Percentiles rank a stretch among this genome's conserved stretches.
Evolutionary conservation across 2,113 vertebrate genomes (phyloP).

Genomic region (Passerina amoena): DNA sequence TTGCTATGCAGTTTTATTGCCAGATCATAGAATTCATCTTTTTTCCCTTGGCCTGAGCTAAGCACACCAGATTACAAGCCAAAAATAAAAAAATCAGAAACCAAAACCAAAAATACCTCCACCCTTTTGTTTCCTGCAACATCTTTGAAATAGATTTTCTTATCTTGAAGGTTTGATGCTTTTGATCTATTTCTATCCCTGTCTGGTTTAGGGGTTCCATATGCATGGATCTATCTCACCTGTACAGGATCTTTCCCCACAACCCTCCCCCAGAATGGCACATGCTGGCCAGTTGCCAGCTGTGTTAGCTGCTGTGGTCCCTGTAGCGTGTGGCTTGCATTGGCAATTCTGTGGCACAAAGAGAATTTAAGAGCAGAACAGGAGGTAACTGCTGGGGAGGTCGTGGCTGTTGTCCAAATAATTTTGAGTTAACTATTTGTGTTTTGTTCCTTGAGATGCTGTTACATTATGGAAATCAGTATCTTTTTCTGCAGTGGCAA

Average conservation of each 20-base stretch:
- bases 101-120: background rate
- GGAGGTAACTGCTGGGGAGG: background rate
- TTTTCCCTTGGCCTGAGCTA: constrained; percentile 5
- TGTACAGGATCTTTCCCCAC: background rate
- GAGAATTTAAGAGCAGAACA: background rate
- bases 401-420: background rate
- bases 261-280: background rate
- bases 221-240: background rate
- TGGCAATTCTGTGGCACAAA: background rate
- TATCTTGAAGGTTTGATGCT: background rate
- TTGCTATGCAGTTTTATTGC: constrained; percentile 34
- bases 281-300: background rate
- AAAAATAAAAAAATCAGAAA: background rate
- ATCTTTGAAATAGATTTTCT: background rate
- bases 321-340: background rate
- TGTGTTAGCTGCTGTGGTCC: background rate
- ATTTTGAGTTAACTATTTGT: background rate
- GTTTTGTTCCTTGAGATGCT: background rate
- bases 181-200: background rate
- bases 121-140: background rate
- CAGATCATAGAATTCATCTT: constrained; percentile 33
- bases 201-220: background rate
- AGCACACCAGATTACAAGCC: background rate
- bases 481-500: background rate
- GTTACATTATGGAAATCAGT: background rate